These are phyloP conservation scores for Lochmaea capreae DNA, from an alignment of 2,888 invertebrate species.

Conservation along the genomic window DNA sequence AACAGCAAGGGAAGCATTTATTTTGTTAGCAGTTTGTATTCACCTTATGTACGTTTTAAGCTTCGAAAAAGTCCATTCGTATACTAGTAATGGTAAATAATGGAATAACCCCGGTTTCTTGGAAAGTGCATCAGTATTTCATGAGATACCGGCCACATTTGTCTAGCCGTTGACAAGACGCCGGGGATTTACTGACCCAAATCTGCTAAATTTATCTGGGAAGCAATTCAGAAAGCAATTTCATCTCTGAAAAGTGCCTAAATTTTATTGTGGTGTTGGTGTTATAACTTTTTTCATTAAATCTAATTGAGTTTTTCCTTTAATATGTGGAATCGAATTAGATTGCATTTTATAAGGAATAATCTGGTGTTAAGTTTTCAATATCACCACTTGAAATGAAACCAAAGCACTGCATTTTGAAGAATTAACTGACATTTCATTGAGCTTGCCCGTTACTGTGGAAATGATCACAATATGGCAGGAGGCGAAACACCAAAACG, in stretches of 20 bases:
- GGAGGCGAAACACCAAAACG: too few species aligned
- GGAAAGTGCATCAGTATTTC: conserved; percentile 42
- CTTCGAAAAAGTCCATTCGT: conserved; percentile 25
- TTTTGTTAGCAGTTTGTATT: conserved; percentile 14
- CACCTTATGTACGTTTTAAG: conserved; percentile 16
- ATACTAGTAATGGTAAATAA: conserved; percentile 39
- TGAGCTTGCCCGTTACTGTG: too few species aligned
- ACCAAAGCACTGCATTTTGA: too few species aligned
- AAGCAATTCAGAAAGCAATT: conserved; percentile 37
- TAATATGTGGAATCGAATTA: too few species aligned
- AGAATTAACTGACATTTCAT: too few species aligned
- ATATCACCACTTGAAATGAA: too few species aligned
- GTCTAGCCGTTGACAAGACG: conserved; percentile 48
- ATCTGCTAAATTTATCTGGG: conserved; percentile 46
- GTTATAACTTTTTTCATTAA: neutral
- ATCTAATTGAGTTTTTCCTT: too few species aligned
- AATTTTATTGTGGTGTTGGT: conserved; percentile 28
- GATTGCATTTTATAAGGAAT: too few species aligned
- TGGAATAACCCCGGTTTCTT: conserved; percentile 32
- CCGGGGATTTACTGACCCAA: conserved; percentile 48
- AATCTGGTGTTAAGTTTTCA: too few species aligned
- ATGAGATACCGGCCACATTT: conserved; percentile 45
- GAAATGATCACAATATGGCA: too few species aligned
- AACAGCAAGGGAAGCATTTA: neutral
- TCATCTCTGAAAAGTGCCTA: conserved; percentile 12